Conservation (phyloP, 2,888 invertebrate species). For the Mystacides longicornis region DNA sequence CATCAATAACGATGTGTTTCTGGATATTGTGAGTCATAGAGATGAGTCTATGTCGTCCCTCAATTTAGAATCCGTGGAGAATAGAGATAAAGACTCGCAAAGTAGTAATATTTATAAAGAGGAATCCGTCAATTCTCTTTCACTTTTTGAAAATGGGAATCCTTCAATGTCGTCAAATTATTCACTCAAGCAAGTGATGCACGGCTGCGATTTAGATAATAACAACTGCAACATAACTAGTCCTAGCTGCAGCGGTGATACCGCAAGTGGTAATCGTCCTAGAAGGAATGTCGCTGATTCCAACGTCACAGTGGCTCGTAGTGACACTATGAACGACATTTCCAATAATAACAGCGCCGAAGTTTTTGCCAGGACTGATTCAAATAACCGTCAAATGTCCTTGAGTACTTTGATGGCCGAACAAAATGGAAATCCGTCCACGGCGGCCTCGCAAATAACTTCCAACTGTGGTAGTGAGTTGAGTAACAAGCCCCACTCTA, state of each 20-base stretch:
- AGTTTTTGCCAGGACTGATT: neutral
- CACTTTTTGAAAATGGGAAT: neutral
- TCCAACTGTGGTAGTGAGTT: neutral
- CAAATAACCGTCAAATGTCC: neutral
- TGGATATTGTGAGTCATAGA: conserved; percentile 9
- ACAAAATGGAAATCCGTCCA: conserved; percentile 17
- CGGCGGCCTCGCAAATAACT: neutral
- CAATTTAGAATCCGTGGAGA: conserved; percentile 5
- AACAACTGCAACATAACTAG: conserved; percentile 4
- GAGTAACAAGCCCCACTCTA: neutral
- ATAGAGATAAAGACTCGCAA: conserved; percentile 1
- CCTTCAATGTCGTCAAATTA: neutral
- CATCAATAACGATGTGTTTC: neutral
- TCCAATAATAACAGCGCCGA: neutral
- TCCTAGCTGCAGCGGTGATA: neutral
- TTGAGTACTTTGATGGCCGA: conserved; percentile 4
- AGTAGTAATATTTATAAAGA: neutral
- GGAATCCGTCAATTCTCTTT: neutral
- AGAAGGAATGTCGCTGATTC: neutral
- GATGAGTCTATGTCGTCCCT: conserved; percentile 8
- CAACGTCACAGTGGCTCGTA: neutral
- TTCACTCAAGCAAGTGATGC: neutral
- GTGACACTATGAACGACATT: conserved; percentile 1
- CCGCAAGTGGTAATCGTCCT: neutral
- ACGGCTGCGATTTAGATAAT: neutral